Conservation (phyloP, 2,113 vertebrate genomes). For the Excalfactoria chinensis region DNA sequence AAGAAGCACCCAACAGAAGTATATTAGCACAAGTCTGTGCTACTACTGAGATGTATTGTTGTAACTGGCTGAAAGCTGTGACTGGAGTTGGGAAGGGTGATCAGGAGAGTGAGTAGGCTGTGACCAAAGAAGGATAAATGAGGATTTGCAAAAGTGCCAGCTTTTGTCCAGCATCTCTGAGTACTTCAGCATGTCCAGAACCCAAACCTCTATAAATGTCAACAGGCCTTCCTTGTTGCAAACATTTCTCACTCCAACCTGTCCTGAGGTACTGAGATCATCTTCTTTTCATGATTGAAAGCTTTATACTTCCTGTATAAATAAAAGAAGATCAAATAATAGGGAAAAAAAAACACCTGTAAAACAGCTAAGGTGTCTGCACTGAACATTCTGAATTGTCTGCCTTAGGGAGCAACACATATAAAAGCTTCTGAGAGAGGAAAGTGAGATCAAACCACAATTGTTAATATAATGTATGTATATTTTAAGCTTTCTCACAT, state of each 20-base stretch:
- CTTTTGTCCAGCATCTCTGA: neutral
- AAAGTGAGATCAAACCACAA: neutral
- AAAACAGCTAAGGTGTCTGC: neutral
- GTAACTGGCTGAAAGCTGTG: fast-evolving
- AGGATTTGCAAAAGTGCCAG: neutral
- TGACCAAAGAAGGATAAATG: neutral
- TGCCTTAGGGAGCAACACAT: neutral
- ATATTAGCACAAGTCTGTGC: neutral
- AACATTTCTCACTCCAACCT: neutral
- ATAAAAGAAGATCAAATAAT: neutral
- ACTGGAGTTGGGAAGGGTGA: neutral
- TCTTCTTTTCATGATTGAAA: neutral
- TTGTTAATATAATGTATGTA: neutral
- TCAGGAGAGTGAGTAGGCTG: neutral
- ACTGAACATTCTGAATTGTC: neutral
- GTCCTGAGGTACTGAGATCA: neutral
- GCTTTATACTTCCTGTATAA: neutral
- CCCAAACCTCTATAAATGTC: neutral
- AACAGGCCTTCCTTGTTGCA: neutral
- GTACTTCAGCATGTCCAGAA: fast-evolving
- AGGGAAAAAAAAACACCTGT: neutral
- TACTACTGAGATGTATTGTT: neutral
- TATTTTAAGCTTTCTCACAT: slow-evolving; percentile 23
- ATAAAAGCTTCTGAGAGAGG: neutral
- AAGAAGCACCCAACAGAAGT: neutral